Base-by-base conservation (phyloP, 2,888 invertebrate species). In the Drosophila leonis region DNA sequence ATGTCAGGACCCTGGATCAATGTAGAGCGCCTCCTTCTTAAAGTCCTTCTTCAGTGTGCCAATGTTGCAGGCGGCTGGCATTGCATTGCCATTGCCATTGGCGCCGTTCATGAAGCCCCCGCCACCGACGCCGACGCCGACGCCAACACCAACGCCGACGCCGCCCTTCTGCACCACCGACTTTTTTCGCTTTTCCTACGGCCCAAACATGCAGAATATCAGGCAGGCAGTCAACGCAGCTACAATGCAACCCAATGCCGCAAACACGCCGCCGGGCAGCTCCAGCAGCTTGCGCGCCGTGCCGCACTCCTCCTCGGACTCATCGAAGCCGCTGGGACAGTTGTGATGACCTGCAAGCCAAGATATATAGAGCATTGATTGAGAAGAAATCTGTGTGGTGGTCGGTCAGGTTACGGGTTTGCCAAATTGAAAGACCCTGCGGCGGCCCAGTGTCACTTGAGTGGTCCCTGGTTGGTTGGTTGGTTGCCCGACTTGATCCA, bases 1-100 rank as follows among this genome's bases (percentile, higher is more conserved):
- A 91, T 97, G 97, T 97, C 97, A 97, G 95, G 97, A 97, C 90
- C 95, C 94, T 35, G 95, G 94, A 81, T 93, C 93, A 39, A 93
- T 92, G 80, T 91, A 93, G 39, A 93, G 87, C 13, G 93, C 90
- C 77, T 93, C 93, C 90, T 93, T 93, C 89, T 93, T 93, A 74
- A 92, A 92, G 93, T 96, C 96, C 92, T 96, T 96, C 91, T 96
- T 95, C 87, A 96, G 82, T 31, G 93, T 93, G 66, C 93, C 93
- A 65, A 87, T 90, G 37, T 76, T 78, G 64, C 80, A 86, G 61
- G 88, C 75, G 29, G 80, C 78, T 24, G 83, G 86, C 61, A 83
- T 48, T 10, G 48, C 86, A 61, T 70, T 89, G 56, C 88, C 82
- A 56, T 71, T 78, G 64, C 78, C 77, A 65, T 80, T 78, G 59